Evolutionary conservation across 2,888 invertebrate genomes (phyloP), one percentile per base, ranked within the genome.

Genomic region (Entomobrya proxima): DNA sequence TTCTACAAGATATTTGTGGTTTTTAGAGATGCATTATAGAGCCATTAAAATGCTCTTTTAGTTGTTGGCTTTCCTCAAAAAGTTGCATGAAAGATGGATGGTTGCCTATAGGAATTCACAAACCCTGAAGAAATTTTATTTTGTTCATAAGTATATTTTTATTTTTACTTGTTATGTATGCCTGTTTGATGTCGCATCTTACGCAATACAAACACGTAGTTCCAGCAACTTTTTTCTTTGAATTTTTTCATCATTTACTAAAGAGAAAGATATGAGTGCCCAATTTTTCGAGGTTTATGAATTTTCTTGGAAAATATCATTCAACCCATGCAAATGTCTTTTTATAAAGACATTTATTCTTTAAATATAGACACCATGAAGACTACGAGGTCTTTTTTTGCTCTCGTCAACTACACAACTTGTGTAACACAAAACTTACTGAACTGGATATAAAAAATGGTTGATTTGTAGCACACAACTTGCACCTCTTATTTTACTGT

Each of bases 261-360:
- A 76, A 58, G 76, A 58, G 76, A 76, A 76, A 58, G 7, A 27
- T 58, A 30, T 58, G 18, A 47, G 58, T 75, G 50, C 52, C 75
- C 52, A 40, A 30, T 74, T 77, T 77, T 55, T 52, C n/a, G 30
- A 61, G 24, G 32, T 47, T 81, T 81, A 74, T 74, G 74, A 81
- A 81, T 81, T 81, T 80, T 44, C 37, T 55, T 30, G 50, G 40
- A 83, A 83, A 75, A 83, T 82, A 32, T 61, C 69, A 44, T 44
- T 69, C 69, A 40, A 69, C 11, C 24, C 24, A 44, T 47, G 69
- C 69, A 69, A 69, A 69, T 27, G 69, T 69, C 40, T 69, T 69
- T 69, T 44, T 67, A 40, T 21, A 27, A 24, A 27, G 27, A 52
- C 55, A 55, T 35, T 9, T 13, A 61, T 5, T 61, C 13, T 69